phyloP scores from a whole-genome alignment of 2,797 vertebrate species.

The Sebastes oblongus region DNA sequence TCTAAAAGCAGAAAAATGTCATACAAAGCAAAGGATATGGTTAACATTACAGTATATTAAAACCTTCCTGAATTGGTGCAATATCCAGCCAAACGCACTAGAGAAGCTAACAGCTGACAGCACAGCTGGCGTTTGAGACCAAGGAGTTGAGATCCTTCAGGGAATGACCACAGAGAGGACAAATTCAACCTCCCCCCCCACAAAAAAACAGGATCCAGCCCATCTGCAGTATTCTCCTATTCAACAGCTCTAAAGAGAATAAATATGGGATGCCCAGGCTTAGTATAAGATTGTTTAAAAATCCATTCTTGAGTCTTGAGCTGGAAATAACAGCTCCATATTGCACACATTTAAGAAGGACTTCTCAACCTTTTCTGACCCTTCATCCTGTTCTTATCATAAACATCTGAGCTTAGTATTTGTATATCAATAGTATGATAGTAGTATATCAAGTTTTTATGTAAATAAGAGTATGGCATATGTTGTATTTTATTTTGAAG shows the following conservation, averaged over 20 bases:
- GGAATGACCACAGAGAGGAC: slow-evolving; percentile 22
- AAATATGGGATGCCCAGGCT: neutral
- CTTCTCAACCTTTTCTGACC: neutral
- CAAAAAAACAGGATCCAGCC: neutral
- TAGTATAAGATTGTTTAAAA: neutral
- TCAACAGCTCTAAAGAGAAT: neutral
- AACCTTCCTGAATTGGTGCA: neutral
- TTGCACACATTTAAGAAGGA: neutral
- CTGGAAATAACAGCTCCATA: neutral
- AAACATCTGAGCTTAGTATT: neutral
- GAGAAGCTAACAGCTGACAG: slow-evolving; percentile 38
- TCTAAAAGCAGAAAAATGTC: neutral
- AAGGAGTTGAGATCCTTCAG: slow-evolving; percentile 19
- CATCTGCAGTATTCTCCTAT: slow-evolving; percentile 4
- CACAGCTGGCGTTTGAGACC: slow-evolving; percentile 41
- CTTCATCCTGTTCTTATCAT: neutral
- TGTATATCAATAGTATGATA: neutral
- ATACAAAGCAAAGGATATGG: neutral
- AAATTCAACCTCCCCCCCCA: neutral
- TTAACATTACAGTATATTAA: neutral
- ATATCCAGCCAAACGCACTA: neutral
- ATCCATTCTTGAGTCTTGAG: neutral
- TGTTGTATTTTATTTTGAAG: neutral
- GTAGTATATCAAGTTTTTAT: neutral
- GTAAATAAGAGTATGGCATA: neutral